phyloP scores from a whole-genome alignment of 2,888 invertebrate species.

The Sipha maydis region DNA sequence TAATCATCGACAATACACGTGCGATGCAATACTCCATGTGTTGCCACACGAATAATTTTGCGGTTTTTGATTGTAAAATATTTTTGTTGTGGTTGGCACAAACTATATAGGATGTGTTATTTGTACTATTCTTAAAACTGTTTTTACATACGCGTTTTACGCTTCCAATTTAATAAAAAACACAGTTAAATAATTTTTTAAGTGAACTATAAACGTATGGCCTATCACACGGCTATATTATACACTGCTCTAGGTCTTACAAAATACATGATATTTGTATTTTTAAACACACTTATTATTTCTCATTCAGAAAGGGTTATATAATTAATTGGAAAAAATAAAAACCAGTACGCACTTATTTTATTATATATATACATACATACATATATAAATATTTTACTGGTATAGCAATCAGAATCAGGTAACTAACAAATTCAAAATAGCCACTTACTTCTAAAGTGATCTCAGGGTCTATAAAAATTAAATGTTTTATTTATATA shows the following conservation, averaged over 20 bases:
- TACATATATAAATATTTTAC: no score
- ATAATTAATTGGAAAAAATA: neutral
- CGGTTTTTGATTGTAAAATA: neutral
- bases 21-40: no score
- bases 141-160: conserved; percentile 4
- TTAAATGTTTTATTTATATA: no score
- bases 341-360: neutral
- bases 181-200: neutral
- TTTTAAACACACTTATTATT: conserved; percentile 5
- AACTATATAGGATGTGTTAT: neutral
- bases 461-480: no score
- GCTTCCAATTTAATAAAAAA: conserved; percentile 1
- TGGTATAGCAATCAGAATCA: no score
- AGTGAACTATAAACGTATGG: conserved; percentile 1
- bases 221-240: neutral
- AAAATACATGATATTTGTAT: neutral
- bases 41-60: neutral
- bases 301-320: neutral
- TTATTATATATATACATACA: no score
- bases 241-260: neutral
- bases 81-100: neutral
- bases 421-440: no score
- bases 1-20: neutral
- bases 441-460: no score
- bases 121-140: neutral